Percentiles rank a stretch among this genome's conserved stretches.
These are phyloP conservation scores for Epinotia bilunana DNA, from an alignment of 2,888 invertebrate species.

Conservation along the genomic window DNA sequence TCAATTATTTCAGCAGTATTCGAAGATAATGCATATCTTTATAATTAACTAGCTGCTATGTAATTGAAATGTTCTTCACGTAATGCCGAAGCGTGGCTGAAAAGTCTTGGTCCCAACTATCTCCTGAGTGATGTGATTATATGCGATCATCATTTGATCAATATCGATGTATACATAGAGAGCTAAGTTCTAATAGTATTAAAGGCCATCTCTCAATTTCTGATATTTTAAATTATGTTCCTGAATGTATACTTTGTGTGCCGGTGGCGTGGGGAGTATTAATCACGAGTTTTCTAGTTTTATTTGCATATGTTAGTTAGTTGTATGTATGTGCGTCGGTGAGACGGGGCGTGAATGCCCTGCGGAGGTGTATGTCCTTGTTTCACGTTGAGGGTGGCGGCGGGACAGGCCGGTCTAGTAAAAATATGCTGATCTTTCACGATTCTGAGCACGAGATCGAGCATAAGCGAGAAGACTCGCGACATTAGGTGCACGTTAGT, in stretches of 20 bases:
- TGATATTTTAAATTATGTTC: conserved; percentile 5
- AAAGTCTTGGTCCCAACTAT: not conserved
- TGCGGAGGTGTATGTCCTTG: not conserved
- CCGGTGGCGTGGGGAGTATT: conserved; percentile 42
- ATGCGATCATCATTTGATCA: conserved; percentile 14
- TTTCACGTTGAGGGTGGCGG: not conserved
- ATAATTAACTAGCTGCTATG: not conserved
- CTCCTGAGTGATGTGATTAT: not conserved
- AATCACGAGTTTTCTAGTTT: conserved; percentile 4
- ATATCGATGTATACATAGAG: not conserved
- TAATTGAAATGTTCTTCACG: not conserved
- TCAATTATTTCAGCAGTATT: not conserved
- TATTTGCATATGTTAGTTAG: conserved; percentile 48
- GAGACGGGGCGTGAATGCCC: not conserved
- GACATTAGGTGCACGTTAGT: not conserved
- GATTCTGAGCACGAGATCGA: not conserved
- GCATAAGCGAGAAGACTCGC: not conserved
- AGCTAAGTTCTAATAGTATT: not conserved
- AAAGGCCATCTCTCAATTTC: not conserved
- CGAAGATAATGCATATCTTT: not conserved
- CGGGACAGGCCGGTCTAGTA: not conserved
- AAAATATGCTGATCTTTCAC: too few relatives aligned
- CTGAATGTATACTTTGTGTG: conserved; percentile 51
- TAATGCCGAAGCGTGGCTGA: not conserved
- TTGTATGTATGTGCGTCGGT: conserved; percentile 50